Conservation (phyloP, 2,888 invertebrate species). For the Melangyna quadrimaculata region DNA sequence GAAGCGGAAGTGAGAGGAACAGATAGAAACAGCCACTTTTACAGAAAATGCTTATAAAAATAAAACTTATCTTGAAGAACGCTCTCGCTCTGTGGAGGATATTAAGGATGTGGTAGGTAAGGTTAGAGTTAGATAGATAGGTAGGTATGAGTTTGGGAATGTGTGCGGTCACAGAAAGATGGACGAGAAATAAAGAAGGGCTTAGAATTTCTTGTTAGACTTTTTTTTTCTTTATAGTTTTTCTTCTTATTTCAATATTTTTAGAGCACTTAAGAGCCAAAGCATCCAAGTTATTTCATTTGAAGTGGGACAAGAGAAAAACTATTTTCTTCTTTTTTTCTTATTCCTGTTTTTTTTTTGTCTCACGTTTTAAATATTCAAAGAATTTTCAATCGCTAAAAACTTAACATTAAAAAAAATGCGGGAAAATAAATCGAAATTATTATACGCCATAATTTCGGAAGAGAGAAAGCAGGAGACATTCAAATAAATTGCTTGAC, state of each 20-base stretch:
- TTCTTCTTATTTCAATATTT: conserved; percentile 36
- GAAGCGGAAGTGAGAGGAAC: conserved; percentile 50
- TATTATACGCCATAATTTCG: conserved; percentile 16
- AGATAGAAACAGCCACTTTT: conserved; percentile 58
- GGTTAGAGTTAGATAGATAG: not conserved
- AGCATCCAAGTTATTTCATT: conserved; percentile 66
- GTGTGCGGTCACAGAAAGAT: conserved; percentile 23
- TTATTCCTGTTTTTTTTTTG: not conserved
- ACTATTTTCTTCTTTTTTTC: not conserved
- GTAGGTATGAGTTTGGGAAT: not conserved
- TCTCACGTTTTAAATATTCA: conserved; percentile 6
- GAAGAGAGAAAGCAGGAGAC: not conserved
- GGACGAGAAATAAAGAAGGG: conserved; percentile 36
- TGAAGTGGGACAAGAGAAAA: conserved; percentile 26
- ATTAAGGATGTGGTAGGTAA: not conserved
- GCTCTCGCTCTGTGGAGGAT: not conserved
- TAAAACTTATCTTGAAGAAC: conserved; percentile 66
- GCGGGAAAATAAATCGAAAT: conserved; percentile 44
- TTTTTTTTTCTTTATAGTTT: not conserved
- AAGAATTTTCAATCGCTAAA: not conserved
- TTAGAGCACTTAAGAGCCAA: conserved; percentile 60
- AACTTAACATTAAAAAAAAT: not conserved
- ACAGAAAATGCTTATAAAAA: conserved; percentile 64
- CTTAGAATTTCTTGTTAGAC: conserved; percentile 28
- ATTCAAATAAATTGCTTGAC: conserved; percentile 19